These are phyloP conservation scores for Podarcis cretensis DNA, from an alignment of 2,113 vertebrate species.

Conservation along the genomic window DNA sequence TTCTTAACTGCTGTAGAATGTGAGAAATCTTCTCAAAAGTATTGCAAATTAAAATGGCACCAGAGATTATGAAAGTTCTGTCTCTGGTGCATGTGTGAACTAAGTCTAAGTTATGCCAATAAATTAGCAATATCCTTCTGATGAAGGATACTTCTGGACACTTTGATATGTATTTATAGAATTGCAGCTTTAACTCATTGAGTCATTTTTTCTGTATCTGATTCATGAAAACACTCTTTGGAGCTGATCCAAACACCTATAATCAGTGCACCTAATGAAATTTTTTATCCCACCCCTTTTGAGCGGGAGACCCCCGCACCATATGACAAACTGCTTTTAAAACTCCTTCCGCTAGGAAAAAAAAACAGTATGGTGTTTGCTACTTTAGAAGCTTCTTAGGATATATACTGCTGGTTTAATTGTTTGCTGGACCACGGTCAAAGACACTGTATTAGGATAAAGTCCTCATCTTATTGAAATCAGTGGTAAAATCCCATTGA, in stretches of 20 bases:
- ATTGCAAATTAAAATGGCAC: not conserved
- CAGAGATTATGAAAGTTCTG: not conserved
- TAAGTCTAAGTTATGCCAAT: too few relatives aligned
- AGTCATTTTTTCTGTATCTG: not conserved
- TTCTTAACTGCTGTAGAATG: not conserved
- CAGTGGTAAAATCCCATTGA: not conserved
- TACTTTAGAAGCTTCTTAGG: not conserved
- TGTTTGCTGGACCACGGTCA: not conserved
- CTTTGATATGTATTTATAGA: too few relatives aligned
- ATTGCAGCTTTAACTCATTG: not conserved
- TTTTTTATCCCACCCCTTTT: not conserved
- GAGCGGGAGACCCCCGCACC: not conserved
- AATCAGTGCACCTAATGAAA: not conserved
- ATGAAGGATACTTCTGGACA: too few relatives aligned
- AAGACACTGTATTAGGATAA: not conserved
- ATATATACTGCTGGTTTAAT: not conserved
- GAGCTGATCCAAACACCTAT: not conserved
- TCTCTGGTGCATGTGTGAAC: not conserved
- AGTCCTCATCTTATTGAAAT: not conserved
- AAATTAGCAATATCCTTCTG: too few relatives aligned
- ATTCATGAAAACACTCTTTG: not conserved
- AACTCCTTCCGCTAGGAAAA: not conserved
- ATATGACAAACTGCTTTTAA: not conserved
- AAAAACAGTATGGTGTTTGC: too few relatives aligned
- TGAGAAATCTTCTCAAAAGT: not conserved